phyloP scores from a whole-genome alignment of 1,140 invertebrate species.

The Oscheius sp. region DNA sequence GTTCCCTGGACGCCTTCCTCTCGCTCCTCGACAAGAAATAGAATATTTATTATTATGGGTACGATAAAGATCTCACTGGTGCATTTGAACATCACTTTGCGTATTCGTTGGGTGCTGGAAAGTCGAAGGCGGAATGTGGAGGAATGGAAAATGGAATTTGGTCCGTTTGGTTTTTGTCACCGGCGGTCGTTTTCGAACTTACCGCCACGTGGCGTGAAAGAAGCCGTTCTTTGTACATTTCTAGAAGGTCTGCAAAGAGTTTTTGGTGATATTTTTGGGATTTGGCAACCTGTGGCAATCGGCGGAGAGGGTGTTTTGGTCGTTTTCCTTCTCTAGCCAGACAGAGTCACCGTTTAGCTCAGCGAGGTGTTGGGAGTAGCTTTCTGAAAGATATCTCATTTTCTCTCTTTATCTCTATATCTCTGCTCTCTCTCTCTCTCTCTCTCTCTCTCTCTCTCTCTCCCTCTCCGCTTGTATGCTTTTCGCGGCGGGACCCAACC shows the following conservation, averaged over 20 bases:
- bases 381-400: constrained; percentile 11
- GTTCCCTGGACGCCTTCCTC: too few species aligned
- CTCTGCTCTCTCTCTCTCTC: too few species aligned
- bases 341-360: constrained; percentile 15
- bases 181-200: constrained; percentile 35
- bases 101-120: neutral
- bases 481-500: too few species aligned
- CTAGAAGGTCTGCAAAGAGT: constrained; percentile 1
- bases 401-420: neutral
- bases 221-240: constrained; percentile 20
- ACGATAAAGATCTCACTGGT: neutral
- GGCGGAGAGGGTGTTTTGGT: neutral
- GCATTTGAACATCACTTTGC: neutral
- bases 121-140: neutral
- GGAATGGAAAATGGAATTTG: neutral
- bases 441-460: too few species aligned
- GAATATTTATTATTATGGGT: too few species aligned
- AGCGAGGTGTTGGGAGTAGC: constrained; percentile 8
- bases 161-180: neutral
- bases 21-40: too few species aligned
- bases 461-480: too few species aligned
- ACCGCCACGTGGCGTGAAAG: constrained; percentile 31
- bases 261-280: neutral
- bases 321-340: neutral
- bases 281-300: neutral